Evolutionary conservation across 2,797 vertebrate species (phyloP).

Genomic region (Micromesistius poutassou): DNA sequence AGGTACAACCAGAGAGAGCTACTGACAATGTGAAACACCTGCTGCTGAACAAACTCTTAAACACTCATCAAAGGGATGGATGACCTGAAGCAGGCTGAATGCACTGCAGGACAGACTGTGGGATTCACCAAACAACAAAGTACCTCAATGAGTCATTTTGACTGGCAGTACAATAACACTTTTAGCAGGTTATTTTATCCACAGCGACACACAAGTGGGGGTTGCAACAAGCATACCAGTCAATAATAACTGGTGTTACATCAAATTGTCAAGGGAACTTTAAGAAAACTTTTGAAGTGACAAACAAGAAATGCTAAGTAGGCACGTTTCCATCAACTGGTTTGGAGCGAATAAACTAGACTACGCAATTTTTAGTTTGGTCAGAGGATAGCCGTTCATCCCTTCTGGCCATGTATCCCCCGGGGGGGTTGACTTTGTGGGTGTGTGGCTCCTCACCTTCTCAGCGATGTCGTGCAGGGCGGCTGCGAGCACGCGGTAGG

Average conservation of each 20-base stretch:
- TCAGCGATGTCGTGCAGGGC: conserved; percentile 79
- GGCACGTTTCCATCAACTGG: no score
- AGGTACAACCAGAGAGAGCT: conserved; percentile 52
- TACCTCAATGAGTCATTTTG: neutral
- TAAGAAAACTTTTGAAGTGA: no score
- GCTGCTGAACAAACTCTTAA: neutral
- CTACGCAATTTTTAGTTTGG: no score
- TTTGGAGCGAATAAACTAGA: no score
- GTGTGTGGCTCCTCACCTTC: conserved; percentile 66
- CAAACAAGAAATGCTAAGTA: no score
- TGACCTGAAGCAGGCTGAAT: neutral
- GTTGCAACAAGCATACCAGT: neutral
- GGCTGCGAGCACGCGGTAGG: conserved; percentile 82
- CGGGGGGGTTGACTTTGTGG: neutral
- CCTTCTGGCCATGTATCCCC: neutral
- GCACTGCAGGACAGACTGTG: neutral
- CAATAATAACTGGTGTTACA: neutral
- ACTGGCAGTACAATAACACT: neutral
- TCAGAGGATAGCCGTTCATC: neutral
- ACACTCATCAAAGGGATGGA: neutral
- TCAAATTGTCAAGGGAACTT: no score
- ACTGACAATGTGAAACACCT: neutral
- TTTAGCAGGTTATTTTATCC: neutral
- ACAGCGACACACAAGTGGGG: neutral
- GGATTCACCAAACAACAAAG: neutral